Conservation (phyloP, 2,888 invertebrate species). For the Mythimna pallens region DNA sequence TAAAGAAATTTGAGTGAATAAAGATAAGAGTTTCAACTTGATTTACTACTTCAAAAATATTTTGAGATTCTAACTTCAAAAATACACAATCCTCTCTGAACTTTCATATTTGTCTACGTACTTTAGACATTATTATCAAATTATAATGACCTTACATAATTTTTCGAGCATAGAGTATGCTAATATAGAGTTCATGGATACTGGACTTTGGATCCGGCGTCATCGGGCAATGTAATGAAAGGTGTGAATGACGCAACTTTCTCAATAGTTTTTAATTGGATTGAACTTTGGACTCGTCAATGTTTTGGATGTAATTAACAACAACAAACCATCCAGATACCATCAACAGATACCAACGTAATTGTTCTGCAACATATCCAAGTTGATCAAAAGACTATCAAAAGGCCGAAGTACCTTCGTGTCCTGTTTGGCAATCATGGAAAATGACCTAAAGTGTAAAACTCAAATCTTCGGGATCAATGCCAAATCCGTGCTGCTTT, state of each 20-base stretch:
- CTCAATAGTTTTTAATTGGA: not conserved
- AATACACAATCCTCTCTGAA: not conserved
- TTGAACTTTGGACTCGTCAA: slow-evolving; percentile 4
- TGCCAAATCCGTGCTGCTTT: too few species aligned
- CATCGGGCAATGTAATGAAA: not conserved
- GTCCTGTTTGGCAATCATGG: too few species aligned
- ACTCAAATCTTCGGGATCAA: too few species aligned
- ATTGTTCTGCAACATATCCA: not conserved
- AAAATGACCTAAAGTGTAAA: too few species aligned
- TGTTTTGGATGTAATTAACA: not conserved
- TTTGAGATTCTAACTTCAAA: not conserved
- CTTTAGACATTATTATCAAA: slow-evolving; percentile 17
- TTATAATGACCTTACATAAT: slow-evolving; percentile 7
- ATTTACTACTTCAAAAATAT: too few species aligned
- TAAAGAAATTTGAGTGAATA: too few species aligned
- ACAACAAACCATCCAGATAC: too few species aligned
- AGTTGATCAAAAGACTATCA: not conserved
- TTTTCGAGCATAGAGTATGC: not conserved
- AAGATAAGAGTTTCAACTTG: slow-evolving; percentile 4
- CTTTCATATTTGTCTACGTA: slow-evolving; percentile 8
- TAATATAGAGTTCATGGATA: not conserved
- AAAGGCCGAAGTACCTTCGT: too few species aligned
- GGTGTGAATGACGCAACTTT: not conserved
- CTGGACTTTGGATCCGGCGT: slow-evolving; percentile 20
- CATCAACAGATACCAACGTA: not conserved